Conservation (phyloP, 2,888 invertebrate genomes). For the Aspidapion aeneum region DNA sequence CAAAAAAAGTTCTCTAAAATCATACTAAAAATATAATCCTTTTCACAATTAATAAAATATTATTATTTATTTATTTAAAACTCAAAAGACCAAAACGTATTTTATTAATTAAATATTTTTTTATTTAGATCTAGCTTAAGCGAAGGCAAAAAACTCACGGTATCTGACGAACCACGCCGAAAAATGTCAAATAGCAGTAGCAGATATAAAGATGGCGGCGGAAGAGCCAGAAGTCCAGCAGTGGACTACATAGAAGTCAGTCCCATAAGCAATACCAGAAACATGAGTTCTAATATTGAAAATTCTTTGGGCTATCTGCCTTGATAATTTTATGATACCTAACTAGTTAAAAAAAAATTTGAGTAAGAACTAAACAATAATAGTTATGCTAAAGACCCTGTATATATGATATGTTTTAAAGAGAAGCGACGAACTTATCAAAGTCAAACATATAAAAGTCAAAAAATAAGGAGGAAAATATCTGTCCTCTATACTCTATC, state of each 20-base stretch:
- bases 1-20: too few species aligned
- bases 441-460: too few species aligned
- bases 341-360: conserved; percentile 1
- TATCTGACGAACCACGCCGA: neutral
- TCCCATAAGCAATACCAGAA: conserved; percentile 18
- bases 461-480: too few species aligned
- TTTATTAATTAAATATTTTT: too few species aligned
- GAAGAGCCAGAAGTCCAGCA: neutral
- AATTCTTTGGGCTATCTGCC: conserved; percentile 64
- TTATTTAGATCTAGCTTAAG: conserved; percentile 35
- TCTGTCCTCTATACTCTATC: too few species aligned
- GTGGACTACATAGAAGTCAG: neutral
- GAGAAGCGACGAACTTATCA: too few species aligned
- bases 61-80: too few species aligned
- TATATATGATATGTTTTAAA: too few species aligned
- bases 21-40: too few species aligned
- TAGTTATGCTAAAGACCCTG: too few species aligned
- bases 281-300: conserved; percentile 54
- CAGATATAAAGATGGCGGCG: neutral
- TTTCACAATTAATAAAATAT: too few species aligned
- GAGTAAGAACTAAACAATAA: neutral
- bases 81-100: too few species aligned
- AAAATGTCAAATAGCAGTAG: neutral
- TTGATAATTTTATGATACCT: conserved; percentile 34
- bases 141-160: conserved; percentile 9